Evolutionary conservation across 35 echinoderm and acorn worm genomes (phyloP), one percentile per base, ranked within the genome.

Genomic region (Anneissia japonica): DNA sequence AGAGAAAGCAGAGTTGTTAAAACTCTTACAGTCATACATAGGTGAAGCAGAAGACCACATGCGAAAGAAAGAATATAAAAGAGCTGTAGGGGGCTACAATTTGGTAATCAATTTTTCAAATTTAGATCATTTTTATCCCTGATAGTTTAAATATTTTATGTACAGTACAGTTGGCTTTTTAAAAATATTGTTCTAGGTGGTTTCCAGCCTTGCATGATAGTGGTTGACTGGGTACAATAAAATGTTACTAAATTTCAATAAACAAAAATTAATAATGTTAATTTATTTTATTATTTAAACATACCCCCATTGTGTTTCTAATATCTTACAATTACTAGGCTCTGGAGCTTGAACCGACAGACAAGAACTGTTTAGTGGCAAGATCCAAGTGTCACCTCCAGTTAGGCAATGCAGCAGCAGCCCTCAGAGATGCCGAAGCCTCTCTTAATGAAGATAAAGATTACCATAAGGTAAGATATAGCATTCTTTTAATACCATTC

Each of bases 11-110:
- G 94, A 97, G 81, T 91, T 90, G 19, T 34, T 93, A 36, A 97
- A 97, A 72, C 72, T 97, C 34, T 86, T 97, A 12, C 94, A 97
- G 88, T 97, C 94, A 10, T 97, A 93, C 56, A 90, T 97, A 30
- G 94, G 94, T 34, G 94, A 97, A 79, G 91, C 91, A 23, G 94
- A 97, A 37, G 91, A 97, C 83, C 94, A 97, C 38, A 97, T 93
- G 94, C 80, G 94, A 74, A 97, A 93, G 77, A 93, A 91, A 83
- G 94, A 97, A 39, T 97, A 85, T 73, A 84, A 79, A 46, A 84
- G 94, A 77, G 90, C 94, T 7, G 75, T 92, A 76, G 94, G 93
- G 81, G 87, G 91, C 38, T 93, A 89, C 56, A 90, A 97, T 33
- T 84, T 97, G 80, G 94, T 97, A 97, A 90, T 86, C 56, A 43